These are phyloP conservation scores for Coregonus ussuriensis DNA, from an alignment of 2,797 vertebrate genomes.

Conservation along the genomic window DNA sequence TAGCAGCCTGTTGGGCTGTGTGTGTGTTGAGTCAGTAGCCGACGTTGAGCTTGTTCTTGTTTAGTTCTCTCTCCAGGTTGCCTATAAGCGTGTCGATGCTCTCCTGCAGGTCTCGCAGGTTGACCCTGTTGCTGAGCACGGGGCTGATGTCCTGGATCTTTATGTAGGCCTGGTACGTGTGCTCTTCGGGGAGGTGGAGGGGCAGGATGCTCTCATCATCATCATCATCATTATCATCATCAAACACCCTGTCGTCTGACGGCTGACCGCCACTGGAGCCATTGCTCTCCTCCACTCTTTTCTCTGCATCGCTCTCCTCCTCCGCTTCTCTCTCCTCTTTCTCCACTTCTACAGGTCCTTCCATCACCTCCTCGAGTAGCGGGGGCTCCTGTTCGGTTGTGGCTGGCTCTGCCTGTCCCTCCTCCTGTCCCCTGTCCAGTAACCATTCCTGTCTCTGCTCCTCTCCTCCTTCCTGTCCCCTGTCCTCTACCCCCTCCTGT, in stretches of 20 bases:
- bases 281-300: not conserved
- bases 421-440: too few relatives aligned
- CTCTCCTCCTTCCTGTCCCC: slow-evolving; percentile 68
- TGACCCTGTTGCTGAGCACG: slow-evolving; percentile 80
- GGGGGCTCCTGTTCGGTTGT: slow-evolving; percentile 39
- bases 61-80: slow-evolving; percentile 95
- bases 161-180: slow-evolving; percentile 85
- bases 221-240: slow-evolving; percentile 25
- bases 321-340: slow-evolving; percentile 36
- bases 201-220: slow-evolving; percentile 41
- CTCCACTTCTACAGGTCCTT: not conserved
- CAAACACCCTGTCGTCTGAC: slow-evolving; percentile 53
- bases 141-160: slow-evolving; percentile 87
- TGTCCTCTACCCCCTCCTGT: slow-evolving; percentile 37
- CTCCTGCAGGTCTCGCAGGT: slow-evolving; percentile 96
- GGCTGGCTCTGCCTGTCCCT: not conserved
- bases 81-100: slow-evolving; percentile 96
- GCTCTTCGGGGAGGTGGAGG: slow-evolving; percentile 70
- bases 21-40: too few relatives aligned
- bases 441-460: slow-evolving; percentile 34
- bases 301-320: slow-evolving; percentile 23
- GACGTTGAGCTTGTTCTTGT: slow-evolving; percentile 92
- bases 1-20: too few relatives aligned
- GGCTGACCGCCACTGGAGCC: slow-evolving; percentile 44
- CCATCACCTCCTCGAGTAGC: not conserved